Evolutionary conservation across 2,113 vertebrate genomes (phyloP).

Genomic region (Phrynocephalus versicolor): DNA sequence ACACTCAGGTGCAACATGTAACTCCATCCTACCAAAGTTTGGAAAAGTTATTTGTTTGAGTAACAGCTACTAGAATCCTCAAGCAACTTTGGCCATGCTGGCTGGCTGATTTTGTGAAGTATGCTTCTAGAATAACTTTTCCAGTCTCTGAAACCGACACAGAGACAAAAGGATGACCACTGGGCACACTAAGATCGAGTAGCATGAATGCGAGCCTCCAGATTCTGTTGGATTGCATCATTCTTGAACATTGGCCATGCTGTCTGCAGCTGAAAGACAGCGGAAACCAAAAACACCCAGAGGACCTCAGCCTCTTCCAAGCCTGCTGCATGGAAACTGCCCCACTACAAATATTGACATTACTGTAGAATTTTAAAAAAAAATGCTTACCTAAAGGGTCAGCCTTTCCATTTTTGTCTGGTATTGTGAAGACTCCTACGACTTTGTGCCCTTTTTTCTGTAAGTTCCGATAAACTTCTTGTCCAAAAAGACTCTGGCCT

Average conservation of each 20-base stretch:
- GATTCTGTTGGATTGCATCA: background rate
- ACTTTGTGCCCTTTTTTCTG: constrained; percentile 91
- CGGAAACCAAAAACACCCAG: background rate
- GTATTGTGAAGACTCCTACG: constrained; percentile 96
- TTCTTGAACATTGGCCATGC: background rate
- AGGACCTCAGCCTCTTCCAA: background rate
- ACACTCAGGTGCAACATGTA: background rate
- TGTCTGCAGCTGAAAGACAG: background rate
- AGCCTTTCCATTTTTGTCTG: constrained; percentile 94
- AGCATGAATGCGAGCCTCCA: background rate
- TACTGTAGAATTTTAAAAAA: background rate
- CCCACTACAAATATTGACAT: background rate
- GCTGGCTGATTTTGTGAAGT: no score
- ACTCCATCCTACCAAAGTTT: background rate
- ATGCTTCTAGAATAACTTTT: no score
- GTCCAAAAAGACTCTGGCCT: constrained; percentile 96
- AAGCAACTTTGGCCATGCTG: no score
- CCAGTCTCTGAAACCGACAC: no score
- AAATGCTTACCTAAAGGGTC: constrained; percentile 92
- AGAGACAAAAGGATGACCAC: background rate
- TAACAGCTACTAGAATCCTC: no score
- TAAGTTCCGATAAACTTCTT: constrained; percentile 92
- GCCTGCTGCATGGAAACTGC: background rate
- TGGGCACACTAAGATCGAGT: background rate
- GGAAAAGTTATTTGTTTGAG: no score